phyloP scores from a whole-genome alignment of 2,113 vertebrate species.

The Pungitius pungitius region DNA sequence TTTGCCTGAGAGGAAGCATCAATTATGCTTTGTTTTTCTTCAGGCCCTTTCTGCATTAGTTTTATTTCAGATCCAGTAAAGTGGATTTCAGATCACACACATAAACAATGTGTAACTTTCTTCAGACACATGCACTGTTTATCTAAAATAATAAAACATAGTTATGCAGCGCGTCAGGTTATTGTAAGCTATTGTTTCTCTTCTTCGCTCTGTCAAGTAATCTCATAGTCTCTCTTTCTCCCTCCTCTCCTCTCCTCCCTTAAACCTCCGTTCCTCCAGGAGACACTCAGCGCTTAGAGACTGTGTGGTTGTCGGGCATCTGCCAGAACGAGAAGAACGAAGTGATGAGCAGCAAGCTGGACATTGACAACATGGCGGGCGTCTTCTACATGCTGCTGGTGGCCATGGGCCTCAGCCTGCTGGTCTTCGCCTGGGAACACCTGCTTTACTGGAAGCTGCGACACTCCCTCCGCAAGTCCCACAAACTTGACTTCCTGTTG shows the following conservation, averaged over 20 bases:
- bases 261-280: slow-evolving; percentile 75
- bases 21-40: not conserved
- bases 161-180: not conserved
- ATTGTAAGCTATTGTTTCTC: not conserved
- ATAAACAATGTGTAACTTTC: not conserved
- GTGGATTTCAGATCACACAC: not conserved
- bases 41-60: no score
- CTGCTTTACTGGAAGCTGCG: slow-evolving; percentile 96
- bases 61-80: not conserved
- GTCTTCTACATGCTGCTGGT: slow-evolving; percentile 99
- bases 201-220: not conserved
- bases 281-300: slow-evolving; percentile 95
- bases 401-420: slow-evolving; percentile 96
- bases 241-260: not conserved
- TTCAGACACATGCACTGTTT: not conserved
- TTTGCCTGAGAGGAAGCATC: not conserved
- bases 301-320: slow-evolving; percentile 96
- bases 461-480: slow-evolving; percentile 86
- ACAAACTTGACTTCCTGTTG: slow-evolving; percentile 90
- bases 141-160: not conserved
- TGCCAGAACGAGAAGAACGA: slow-evolving; percentile 99
- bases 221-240: not conserved
- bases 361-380: slow-evolving; percentile 99
- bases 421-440: slow-evolving; percentile 98
- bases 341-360: slow-evolving; percentile 98